Conservation (phyloP, 2,797 vertebrate species). For the Phataginus tricuspis region DNA sequence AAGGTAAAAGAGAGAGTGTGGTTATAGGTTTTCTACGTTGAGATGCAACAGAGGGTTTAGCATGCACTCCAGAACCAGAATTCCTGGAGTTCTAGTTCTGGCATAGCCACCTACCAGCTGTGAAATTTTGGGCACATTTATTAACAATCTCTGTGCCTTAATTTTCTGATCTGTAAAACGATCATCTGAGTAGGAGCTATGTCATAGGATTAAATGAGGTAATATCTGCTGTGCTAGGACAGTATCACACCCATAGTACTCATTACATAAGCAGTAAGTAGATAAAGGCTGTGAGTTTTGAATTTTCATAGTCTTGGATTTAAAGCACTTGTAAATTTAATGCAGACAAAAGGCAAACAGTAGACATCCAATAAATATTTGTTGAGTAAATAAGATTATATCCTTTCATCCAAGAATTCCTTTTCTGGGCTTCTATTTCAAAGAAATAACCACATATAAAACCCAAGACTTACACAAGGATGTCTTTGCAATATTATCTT, state of each 20-base stretch:
- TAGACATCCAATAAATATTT: not conserved
- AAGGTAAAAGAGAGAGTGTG: not conserved
- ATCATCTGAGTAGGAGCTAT: not conserved
- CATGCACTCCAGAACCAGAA: not conserved
- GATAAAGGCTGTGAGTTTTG: not conserved
- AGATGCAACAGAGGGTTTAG: not conserved
- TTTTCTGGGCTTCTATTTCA: not conserved
- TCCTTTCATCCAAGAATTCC: not conserved
- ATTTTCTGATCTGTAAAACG: not conserved
- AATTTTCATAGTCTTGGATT: not conserved
- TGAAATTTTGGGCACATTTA: not conserved
- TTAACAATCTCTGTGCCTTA: not conserved
- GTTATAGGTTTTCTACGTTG: not conserved
- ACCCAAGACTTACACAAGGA: not conserved
- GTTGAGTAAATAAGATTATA: not conserved
- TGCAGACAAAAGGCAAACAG: not conserved
- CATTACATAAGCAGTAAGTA: not conserved
- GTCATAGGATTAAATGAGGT: not conserved
- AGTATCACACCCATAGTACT: not conserved
- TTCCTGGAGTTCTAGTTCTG: not conserved
- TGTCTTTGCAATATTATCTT: not conserved
- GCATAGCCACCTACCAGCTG: not conserved
- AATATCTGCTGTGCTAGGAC: not conserved
- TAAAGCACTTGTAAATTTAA: not conserved
- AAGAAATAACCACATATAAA: not conserved